Conservation (phyloP, 2,888 invertebrate genomes). For the Hermodice carunculata region DNA sequence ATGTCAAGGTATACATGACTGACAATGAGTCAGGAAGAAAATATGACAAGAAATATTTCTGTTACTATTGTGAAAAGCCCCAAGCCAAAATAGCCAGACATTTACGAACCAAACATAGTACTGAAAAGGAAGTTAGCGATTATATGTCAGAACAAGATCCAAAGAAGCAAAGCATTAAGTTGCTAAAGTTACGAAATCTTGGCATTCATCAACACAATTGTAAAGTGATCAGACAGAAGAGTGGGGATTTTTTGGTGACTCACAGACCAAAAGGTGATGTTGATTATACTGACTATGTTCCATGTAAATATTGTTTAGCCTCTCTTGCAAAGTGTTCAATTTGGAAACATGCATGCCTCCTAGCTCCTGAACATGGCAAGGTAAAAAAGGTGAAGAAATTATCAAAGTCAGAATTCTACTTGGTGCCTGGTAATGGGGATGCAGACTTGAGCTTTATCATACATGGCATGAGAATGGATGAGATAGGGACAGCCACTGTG, state of each 20-base stretch:
- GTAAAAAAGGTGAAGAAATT: neutral
- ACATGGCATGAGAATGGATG: neutral
- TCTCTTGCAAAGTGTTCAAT: neutral
- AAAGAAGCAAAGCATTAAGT: neutral
- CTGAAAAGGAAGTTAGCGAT: neutral
- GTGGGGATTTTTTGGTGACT: neutral
- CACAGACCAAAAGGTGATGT: neutral
- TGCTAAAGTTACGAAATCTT: neutral
- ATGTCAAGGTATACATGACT: too few species aligned
- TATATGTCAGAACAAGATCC: neutral
- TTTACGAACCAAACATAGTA: neutral
- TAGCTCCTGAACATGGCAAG: neutral
- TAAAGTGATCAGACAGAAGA: neutral
- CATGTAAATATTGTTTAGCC: slow-evolving; percentile 2
- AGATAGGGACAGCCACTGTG: neutral
- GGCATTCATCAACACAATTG: neutral
- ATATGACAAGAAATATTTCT: neutral
- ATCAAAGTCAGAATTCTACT: neutral
- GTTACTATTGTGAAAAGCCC: neutral
- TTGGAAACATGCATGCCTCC: neutral
- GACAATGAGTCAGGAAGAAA: neutral
- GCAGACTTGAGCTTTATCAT: neutral
- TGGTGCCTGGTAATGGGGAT: neutral
- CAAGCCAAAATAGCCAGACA: neutral
- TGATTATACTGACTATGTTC: neutral